Conservation (phyloP, 2,797 vertebrate species). For the Sebastes melanostomus region DNA sequence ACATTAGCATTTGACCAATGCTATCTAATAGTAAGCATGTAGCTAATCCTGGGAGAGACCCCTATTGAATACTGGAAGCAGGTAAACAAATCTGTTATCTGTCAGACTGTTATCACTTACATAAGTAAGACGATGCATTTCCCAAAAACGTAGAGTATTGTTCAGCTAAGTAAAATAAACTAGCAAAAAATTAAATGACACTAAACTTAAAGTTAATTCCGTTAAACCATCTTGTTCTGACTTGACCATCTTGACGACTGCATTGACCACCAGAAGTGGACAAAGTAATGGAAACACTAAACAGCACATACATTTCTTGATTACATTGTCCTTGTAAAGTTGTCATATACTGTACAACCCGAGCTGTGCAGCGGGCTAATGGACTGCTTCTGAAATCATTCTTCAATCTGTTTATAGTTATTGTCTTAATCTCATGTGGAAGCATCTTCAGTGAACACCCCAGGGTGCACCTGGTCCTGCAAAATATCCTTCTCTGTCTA, state of each 20-base stretch:
- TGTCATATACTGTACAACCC: conserved; percentile 21
- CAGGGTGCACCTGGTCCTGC: conserved; percentile 1
- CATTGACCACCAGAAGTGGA: not conserved
- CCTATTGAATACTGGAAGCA: not conserved
- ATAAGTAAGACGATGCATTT: not conserved
- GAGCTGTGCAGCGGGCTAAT: conserved; percentile 7
- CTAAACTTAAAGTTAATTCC: not conserved
- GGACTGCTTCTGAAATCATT: conserved; percentile 2
- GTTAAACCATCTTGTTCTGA: not conserved
- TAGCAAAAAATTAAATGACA: not conserved
- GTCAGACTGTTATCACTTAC: not conserved
- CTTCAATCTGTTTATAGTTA: conserved; percentile 16
- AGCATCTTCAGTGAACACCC: conserved; percentile 38
- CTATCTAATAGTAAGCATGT: not conserved
- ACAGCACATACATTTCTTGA: not conserved
- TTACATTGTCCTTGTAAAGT: conserved; percentile 8
- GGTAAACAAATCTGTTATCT: too few species aligned
- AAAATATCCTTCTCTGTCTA: too few species aligned
- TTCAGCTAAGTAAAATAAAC: not conserved
- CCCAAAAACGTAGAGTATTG: not conserved
- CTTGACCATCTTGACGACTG: not conserved
- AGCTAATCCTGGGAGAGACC: not conserved
- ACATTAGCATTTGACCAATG: not conserved
- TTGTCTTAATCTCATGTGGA: conserved; percentile 36
- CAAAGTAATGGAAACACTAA: not conserved